Evolutionary conservation across 2,888 invertebrate species (phyloP).

Genomic region (Hylaea fasciaria): DNA sequence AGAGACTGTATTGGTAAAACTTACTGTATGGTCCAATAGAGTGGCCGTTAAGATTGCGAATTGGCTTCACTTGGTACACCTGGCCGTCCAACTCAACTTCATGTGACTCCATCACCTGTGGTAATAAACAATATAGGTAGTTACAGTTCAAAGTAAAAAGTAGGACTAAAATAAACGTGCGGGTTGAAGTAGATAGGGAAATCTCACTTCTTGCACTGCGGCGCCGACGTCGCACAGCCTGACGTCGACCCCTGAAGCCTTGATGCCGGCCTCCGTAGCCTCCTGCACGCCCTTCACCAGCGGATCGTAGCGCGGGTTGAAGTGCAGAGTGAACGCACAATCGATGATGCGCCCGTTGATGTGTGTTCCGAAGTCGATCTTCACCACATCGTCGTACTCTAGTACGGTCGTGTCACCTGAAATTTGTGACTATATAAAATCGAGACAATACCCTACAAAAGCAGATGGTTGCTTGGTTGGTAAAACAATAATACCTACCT

Average conservation of each 20-base stretch:
- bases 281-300: constrained; percentile 98
- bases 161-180: too few species aligned
- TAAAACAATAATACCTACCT: too few species aligned
- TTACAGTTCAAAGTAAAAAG: too few species aligned
- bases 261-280: constrained; percentile 99
- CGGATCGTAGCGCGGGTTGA: constrained; percentile 98
- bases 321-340: constrained; percentile 98
- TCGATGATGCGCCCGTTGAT: constrained; percentile 99
- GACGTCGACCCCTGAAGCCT: constrained; percentile 97
- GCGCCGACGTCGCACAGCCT: constrained; percentile 98
- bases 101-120: constrained; percentile 98
- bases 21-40: constrained; percentile 99
- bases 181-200: neutral
- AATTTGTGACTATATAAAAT: neutral
- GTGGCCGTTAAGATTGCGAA: constrained; percentile 99
- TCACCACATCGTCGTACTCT: constrained; percentile 98
- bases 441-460: too few species aligned
- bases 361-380: constrained; percentile 99
- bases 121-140: neutral
- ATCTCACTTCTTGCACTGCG: constrained; percentile 93
- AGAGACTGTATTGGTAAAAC: constrained; percentile 51
- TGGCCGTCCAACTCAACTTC: constrained; percentile 99
- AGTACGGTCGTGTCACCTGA: constrained; percentile 95
- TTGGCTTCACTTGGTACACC: constrained; percentile 97
- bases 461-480: too few species aligned